Base-by-base conservation (phyloP, 2,797 vertebrate species). In the Sebastiscus albofasciatus region DNA sequence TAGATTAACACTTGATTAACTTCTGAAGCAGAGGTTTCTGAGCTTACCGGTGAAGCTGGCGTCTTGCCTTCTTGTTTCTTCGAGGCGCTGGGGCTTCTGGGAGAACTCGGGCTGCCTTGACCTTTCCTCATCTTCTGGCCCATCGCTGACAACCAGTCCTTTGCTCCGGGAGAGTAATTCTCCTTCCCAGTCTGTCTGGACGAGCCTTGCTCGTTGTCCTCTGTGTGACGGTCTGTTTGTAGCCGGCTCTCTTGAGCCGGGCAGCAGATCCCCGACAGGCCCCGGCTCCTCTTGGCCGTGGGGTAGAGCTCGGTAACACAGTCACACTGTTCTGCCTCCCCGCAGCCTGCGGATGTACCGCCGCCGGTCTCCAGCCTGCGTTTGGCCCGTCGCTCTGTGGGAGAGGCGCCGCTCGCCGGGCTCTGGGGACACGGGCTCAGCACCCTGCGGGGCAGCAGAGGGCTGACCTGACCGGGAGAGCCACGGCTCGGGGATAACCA, bases 61-160 rank as follows among this genome's bases (percentile, higher is more conserved):
- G 84, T 90, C 81, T 87, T 96, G 61, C 92, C 68, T 1, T 96
- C 96, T 14, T 92, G 96, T 88, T 88, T 95, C 83, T 95, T 97
- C 9, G 89, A 79, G 46, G 24, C 24, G 58, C 69, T 81, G 9
- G 96, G 92, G 46, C 91, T 97, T 88, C 90, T 94, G 66, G 93
- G 91, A 26, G 85, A 89, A 74, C 86, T 80, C 2, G 91, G 85
- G 12, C 92, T 84, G 7, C 89, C 89, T 0, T 85, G 91, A 67
- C 92, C 93, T 83, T 94, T 96, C 89, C 89, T 97, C 59, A 97
- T 89, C 85, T 95, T 98, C 86, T 96, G 96, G 64, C 97, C 95
- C 92, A 99, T 94, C 76, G 87, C 96, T 39, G 97, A 96, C 72
- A 99, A 88, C 98, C 99, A 99, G 90, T 98, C 96, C 62, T 89